Evolutionary conservation across 2,113 vertebrate species (phyloP), one percentile per base, ranked within the genome.

Genomic region (Planiliza haematocheilus): DNA sequence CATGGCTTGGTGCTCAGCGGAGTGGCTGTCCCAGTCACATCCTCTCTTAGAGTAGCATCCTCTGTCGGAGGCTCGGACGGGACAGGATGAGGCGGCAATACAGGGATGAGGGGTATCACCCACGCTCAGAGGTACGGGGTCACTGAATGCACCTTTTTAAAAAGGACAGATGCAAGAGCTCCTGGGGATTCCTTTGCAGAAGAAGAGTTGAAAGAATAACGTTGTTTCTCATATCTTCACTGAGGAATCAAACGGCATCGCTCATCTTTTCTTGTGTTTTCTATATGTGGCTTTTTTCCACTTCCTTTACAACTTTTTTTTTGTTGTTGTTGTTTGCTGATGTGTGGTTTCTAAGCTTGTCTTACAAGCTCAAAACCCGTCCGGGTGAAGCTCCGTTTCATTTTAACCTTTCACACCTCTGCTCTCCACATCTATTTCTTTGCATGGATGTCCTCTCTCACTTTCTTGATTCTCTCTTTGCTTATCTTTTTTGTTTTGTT

Each of bases 31-130:
- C 84, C 84, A 85, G 75, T 86, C 78, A 41, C 74, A 79, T 78
- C 76, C 82, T 82, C 79, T 80, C 3, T 37, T 38, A 82, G 80
- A 69, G 77, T 49, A 62, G 77, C 62, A 70, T 82, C 45, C 69
- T 36, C 81, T 37, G 37, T 77, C 46, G 16, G 66, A 77, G 75
- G 68, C 73, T 82, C 11, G 21, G 62, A 72, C 69, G 9, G 66
- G 75, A 56, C 73, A 88, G 79, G 84, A 93, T 93, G 91, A 91
- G 91, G 87, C 86, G 92, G 81, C 90, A 92, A 45, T 82, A 78
- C 81, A 86, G 87, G 79, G 86, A 91, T 1, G 93, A 91, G 69
- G 84, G 87, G 41, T 86, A 83, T 64, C 74, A 74, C 45, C 86
- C 82, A 1, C 81, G 9, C 21, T 51, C 75, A 3, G 90, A 91